These are phyloP conservation scores for Spodoptera picta DNA, from an alignment of 2,888 invertebrate species.

Conservation along the genomic window DNA sequence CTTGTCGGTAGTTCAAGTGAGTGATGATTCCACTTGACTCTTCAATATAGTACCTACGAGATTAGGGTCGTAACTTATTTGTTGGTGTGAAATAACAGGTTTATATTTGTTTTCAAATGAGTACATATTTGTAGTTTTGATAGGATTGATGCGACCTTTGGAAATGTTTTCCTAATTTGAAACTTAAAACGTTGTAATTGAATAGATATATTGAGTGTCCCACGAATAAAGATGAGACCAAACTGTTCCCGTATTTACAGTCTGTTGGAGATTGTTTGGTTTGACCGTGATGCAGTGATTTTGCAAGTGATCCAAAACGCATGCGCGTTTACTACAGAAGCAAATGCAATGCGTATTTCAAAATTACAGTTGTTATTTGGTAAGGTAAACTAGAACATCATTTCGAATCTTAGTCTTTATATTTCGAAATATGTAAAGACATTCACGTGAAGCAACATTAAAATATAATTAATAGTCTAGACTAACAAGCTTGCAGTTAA, in stretches of 20 bases:
- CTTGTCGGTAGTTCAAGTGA: constrained; percentile 20
- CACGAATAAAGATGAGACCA: too few species aligned
- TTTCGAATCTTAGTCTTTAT: constrained; percentile 12
- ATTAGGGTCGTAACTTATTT: background rate
- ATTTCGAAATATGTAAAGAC: constrained; percentile 34
- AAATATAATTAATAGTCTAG: constrained; percentile 31
- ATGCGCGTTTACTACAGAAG: constrained; percentile 20
- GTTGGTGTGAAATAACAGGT: too few species aligned
- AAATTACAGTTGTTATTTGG: constrained; percentile 41
- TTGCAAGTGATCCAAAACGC: constrained; percentile 25
- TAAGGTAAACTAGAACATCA: constrained; percentile 37
- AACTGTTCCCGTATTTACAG: background rate
- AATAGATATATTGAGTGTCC: too few species aligned
- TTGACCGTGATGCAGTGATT: constrained; percentile 10
- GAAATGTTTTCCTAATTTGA: too few species aligned
- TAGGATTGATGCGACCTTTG: background rate
- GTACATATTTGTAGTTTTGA: too few species aligned
- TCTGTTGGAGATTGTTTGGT: constrained; percentile 11
- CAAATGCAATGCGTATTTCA: constrained; percentile 34
- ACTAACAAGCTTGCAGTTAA: constrained; percentile 6
- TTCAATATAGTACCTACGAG: background rate
- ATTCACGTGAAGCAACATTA: constrained; percentile 11
- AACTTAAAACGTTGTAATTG: too few species aligned
- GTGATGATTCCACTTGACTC: constrained; percentile 6
- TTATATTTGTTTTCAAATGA: background rate